Evolutionary conservation across 2,888 invertebrate species (phyloP).

Genomic region (Dolomedes plantarius): DNA sequence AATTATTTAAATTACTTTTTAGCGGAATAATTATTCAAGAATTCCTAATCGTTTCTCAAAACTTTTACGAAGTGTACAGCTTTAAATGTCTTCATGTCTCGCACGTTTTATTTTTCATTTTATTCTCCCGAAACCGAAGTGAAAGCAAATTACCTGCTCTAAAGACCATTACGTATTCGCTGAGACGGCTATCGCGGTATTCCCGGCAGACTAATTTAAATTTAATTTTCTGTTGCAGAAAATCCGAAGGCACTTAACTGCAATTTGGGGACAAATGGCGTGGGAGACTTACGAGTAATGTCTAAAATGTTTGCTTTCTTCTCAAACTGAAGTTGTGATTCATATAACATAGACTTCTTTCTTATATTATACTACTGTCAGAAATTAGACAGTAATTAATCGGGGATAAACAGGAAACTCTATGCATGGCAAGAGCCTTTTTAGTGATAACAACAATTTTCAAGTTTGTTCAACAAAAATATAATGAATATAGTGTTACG

Average conservation of each 20-base stretch:
- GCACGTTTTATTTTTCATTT: too few species aligned
- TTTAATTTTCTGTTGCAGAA: constrained; percentile 7
- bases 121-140: neutral
- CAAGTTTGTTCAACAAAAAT: too few species aligned
- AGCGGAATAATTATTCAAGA: too few species aligned
- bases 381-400: too few species aligned
- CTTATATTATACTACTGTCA: too few species aligned
- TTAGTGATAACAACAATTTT: too few species aligned
- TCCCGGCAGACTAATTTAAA: neutral
- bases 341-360: too few species aligned
- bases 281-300: neutral
- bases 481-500: too few species aligned
- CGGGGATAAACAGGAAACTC: too few species aligned
- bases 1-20: too few species aligned
- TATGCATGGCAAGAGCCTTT: too few species aligned
- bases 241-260: neutral
- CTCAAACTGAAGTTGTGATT: too few species aligned
- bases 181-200: neutral
- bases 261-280: neutral
- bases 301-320: neutral
- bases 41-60: neutral
- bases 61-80: neutral
- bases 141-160: constrained; percentile 1
- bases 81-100: neutral
- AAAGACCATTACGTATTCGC: neutral